Base-by-base conservation (phyloP, 2,888 invertebrate species). In the Brenthis daphne region DNA sequence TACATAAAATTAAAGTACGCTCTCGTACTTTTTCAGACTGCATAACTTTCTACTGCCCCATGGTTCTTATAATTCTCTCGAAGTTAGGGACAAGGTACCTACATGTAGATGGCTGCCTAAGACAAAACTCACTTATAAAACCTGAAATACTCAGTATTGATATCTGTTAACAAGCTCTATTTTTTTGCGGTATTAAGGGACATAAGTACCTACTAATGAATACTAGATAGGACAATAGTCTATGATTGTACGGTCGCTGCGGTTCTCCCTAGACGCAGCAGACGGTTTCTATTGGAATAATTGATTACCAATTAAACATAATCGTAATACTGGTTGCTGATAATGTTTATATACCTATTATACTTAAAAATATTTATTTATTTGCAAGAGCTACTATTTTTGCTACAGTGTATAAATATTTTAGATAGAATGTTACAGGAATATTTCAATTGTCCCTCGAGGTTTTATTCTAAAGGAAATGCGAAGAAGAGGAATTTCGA, bases 221-320 rank as follows among this genome's bases (percentile, higher is more conserved):
- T 67, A 65, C 58, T 57, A 55, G 65, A 69, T 70, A 60, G 69
- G 71, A 86, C 87, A 87, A 86, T 85, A 79, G 82, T 69, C 77
- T 75, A 75, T 88, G 87, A 89, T 89, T 88, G 87, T 81, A 77
- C 72, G 70, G 76, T 77, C 78, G 76, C 70, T 85, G 89, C 78
- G 88, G 87, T 87, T 78, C 74, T 76, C 80, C 78, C 75, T 58
- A 71, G 80, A 81, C 84, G 76, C 80, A 75, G 73, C 77, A 74
- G 77, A 77, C 78, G 74, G 75, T 66, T 70, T 72, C 73, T 67
- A 68, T 69, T 68, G 74, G 82, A 82, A 83, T 84, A 84, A 77
- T 75, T 77, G 80, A 79, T 82, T 82, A 76, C 82, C 80, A 48
- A 65, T 54, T 55, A 55, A 37, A 50, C 54, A 24, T 66, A 57